Percentiles rank a stretch among this genome's conserved stretches.
Conservation (phyloP, 2,888 invertebrate species). For the Tortricodes alternella region DNA sequence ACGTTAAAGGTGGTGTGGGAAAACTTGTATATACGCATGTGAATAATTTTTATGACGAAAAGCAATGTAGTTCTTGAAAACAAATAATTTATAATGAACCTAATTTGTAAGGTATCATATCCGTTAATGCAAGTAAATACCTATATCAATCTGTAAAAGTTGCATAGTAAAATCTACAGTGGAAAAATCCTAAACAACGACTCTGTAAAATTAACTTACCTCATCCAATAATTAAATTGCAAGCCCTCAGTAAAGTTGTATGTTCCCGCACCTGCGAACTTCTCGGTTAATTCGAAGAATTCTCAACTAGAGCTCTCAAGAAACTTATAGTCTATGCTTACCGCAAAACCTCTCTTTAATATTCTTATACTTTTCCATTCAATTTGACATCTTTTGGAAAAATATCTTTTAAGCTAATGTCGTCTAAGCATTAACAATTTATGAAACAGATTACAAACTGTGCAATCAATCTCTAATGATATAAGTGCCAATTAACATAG, state of each 20-base stretch:
- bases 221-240: slow-evolving; percentile 57
- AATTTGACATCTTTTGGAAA: slow-evolving; percentile 18
- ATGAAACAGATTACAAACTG: neutral
- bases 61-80: neutral
- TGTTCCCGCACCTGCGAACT: slow-evolving; percentile 55
- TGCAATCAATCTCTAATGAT: slow-evolving; percentile 9
- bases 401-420: neutral
- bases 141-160: neutral
- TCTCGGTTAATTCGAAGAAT: slow-evolving; percentile 63
- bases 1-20: slow-evolving; percentile 46
- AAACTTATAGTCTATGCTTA: slow-evolving; percentile 67
- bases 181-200: neutral
- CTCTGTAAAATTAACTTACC: neutral
- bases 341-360: slow-evolving; percentile 77
- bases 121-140: no score
- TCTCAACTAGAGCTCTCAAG: slow-evolving; percentile 52
- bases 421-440: neutral
- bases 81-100: neutral
- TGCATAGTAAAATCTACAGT: no score
- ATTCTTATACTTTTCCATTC: slow-evolving; percentile 73
- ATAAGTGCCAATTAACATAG: slow-evolving; percentile 7
- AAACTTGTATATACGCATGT: slow-evolving; percentile 40
- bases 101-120: no score
- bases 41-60: slow-evolving; percentile 26
- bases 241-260: slow-evolving; percentile 44